Evolutionary conservation across 2,797 vertebrate species (phyloP), one percentile per base, ranked within the genome.

Genomic region (Setipinna tenuifilis): DNA sequence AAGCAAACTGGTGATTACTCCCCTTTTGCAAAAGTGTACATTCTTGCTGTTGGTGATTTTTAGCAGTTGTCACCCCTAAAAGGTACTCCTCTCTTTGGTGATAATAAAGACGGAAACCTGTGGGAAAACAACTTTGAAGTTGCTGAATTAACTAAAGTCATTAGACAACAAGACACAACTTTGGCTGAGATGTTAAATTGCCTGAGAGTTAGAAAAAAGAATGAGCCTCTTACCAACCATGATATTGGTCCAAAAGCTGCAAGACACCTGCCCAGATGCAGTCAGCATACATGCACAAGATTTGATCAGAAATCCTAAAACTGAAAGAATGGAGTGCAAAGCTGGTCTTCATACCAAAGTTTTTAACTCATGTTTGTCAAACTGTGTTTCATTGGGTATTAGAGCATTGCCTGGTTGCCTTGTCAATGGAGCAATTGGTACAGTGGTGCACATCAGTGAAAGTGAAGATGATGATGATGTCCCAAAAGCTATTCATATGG

Each of bases 181-280:
- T 88, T 87, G 85, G 88, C 86, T 11, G n/a, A 89, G 41, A 80
- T 81, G 6, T 58, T 89, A 2, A 87, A 85, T 83, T 11, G 71
- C 0, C 31, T 88, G 0, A 85, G 84, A 25, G 31, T 31, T 14
- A 54, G 9, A 0, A 71, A 75, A 41, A 88, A 84, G 78, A 7
- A 14, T 6, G 35, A 87, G 16, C 0, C 4, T 12, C 46, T 88
- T 0, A 3, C 2, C 0, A 1, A 2, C 0, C 17, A 25, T 44
- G 86, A 89, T 12, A 23, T 84, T 16, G n/a, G 58, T 44, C 0
- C 6, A 68, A 2, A 89, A 16, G 28, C 41, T 89, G 16, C 0
- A 82, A 31, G 41, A 82, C 19, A 25, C 12, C 7, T 85, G 88
- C 19, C 65, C 86, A 14, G 85, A 89, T 9, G 23, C 81, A 21